Percentiles rank a stretch among this genome's conserved stretches.
These are phyloP conservation scores for Anableps anableps DNA, from an alignment of 2,797 vertebrate species.

Conservation along the genomic window DNA sequence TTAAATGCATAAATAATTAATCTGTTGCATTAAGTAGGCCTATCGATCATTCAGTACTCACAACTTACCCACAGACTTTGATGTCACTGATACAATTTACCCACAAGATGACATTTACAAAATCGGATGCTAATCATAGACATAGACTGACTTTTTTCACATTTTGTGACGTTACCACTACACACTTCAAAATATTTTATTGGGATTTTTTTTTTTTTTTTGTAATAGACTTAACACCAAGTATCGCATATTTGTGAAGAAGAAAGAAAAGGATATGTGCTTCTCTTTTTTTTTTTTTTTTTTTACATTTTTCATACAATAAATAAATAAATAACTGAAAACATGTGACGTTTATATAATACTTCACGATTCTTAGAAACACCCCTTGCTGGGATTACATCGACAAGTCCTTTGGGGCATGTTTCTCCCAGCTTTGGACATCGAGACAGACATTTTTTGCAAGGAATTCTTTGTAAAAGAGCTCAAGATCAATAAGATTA, in stretches of 20 bases:
- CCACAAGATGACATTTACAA: neutral
- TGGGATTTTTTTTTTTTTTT: neutral
- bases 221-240: neutral
- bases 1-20: neutral
- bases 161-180: neutral
- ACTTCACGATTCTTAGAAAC: neutral
- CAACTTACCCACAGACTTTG: conserved; percentile 11
- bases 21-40: neutral
- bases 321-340: neutral
- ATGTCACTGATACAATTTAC: neutral
- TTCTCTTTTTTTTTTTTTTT: neutral
- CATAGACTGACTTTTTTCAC: neutral
- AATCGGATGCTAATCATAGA: neutral
- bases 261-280: neutral
- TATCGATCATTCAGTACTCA: conserved; percentile 5
- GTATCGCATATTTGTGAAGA: neutral
- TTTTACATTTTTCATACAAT: too few species aligned
- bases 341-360: neutral
- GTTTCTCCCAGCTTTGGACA: too few species aligned
- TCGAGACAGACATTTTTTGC: neutral
- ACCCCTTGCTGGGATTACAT: neutral
- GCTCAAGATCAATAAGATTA: neutral
- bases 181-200: neutral
- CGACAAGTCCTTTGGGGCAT: neutral
- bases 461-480: neutral